phyloP scores from a whole-genome alignment of 37 sponge, comb jelly and placozoan genomes.

The Halichondria panicea region DNA sequence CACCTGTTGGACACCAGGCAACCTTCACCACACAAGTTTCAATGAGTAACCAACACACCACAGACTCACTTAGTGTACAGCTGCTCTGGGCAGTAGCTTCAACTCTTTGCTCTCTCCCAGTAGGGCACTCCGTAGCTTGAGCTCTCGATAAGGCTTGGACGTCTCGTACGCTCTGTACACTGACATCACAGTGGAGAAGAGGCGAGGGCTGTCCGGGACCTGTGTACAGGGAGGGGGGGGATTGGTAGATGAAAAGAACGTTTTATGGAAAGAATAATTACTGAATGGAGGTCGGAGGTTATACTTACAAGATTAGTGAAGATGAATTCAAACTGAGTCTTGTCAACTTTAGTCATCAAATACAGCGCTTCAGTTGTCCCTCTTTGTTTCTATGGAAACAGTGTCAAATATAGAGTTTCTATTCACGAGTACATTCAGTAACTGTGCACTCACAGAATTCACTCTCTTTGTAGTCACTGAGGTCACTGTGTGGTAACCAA shows the following conservation, averaged over 20 bases:
- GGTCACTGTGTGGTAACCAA: conserved; percentile 77
- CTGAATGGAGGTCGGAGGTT: no score
- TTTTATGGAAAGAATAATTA: no score
- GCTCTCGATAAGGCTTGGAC: conserved; percentile 78
- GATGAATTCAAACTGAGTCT: conserved; percentile 92
- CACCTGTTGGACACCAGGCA: no score
- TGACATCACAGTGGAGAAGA: conserved; percentile 76
- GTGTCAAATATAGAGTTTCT: no score
- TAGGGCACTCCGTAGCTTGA: conserved; percentile 83
- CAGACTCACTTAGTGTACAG: conserved; percentile 87
- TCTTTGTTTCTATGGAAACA: conserved; percentile 54
- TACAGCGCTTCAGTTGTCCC: conserved; percentile 82
- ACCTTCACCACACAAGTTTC: no score
- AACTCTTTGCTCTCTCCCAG: conserved; percentile 80
- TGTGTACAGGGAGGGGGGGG: neutral
- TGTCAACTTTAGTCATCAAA: conserved; percentile 71
- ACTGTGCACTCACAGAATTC: conserved; percentile 74
- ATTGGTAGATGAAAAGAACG: neutral
- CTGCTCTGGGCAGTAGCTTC: conserved; percentile 84
- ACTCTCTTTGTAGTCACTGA: conserved; percentile 50
- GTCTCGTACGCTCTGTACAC: conserved; percentile 90
- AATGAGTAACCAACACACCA: no score
- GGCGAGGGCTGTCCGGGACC: conserved; percentile 65
- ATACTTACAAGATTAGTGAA: conserved; percentile 89
- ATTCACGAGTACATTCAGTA: no score